Evolutionary conservation across 2,888 invertebrate species (phyloP).

Genomic region (Nyleta sp.): DNA sequence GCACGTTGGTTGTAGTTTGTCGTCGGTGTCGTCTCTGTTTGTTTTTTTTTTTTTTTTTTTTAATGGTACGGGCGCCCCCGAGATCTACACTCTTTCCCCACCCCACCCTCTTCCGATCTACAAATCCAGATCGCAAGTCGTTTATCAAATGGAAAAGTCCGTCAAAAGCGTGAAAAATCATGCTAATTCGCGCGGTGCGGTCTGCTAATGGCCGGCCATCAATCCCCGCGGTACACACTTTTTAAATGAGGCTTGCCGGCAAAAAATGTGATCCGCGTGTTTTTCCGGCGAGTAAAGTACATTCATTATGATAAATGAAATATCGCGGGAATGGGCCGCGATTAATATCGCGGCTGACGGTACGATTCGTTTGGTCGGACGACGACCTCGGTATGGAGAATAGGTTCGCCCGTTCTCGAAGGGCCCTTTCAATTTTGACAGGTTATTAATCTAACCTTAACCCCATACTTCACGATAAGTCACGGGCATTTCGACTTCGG

Average conservation of each 20-base stretch:
- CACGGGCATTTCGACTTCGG: conserved; percentile 24
- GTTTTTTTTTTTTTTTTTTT: too few species aligned
- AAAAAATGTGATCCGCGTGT: background rate
- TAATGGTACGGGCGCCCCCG: too few species aligned
- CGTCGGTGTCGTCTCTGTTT: too few species aligned
- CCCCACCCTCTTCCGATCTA: too few species aligned
- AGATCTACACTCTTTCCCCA: too few species aligned
- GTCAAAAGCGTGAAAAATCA: conserved; percentile 38
- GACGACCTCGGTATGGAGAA: conserved; percentile 41
- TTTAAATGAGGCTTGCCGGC: conserved; percentile 9
- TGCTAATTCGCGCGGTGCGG: conserved; percentile 16
- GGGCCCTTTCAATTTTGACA: conserved; percentile 48
- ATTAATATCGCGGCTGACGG: conserved; percentile 35
- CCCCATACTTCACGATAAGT: conserved; percentile 25
- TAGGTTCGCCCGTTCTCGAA: conserved; percentile 9
- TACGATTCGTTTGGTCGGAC: conserved; percentile 32
- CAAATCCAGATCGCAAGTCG: conserved; percentile 20
- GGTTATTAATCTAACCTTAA: conserved; percentile 49
- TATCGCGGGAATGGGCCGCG: conserved; percentile 25
- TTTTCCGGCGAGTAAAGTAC: conserved; percentile 16
- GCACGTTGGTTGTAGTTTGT: too few species aligned
- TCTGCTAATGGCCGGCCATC: conserved; percentile 26
- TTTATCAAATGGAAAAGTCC: conserved; percentile 28
- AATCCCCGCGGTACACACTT: conserved; percentile 13
- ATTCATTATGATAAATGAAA: conserved; percentile 56